Conservation (phyloP, 1,140 invertebrate species). For the Rhopalosiphum padi region DNA sequence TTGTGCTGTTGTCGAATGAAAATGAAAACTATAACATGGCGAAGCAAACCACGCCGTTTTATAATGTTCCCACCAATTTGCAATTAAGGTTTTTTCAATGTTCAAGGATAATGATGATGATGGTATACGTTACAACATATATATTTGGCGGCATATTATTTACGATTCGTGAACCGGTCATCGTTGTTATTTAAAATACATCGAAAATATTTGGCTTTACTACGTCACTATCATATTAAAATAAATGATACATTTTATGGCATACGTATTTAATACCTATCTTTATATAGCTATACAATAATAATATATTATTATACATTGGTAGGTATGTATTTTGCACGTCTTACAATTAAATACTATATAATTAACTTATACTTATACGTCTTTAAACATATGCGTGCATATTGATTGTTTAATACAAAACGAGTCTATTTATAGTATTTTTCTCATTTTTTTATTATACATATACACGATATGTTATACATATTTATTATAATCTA, state of each 20-base stretch:
- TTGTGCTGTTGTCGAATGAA: not conserved
- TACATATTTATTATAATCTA: not conserved
- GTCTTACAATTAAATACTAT: not conserved
- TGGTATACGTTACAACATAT: not conserved
- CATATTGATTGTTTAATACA: not conserved
- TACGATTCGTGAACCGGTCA: conserved; percentile 1
- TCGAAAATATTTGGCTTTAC: not conserved
- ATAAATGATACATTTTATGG: conserved; percentile 9
- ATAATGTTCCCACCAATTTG: conserved; percentile 25
- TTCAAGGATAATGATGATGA: conserved; percentile 1
- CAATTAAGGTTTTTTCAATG: not conserved
- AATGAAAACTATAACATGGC: not conserved
- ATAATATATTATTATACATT: not conserved
- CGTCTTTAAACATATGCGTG: not conserved
- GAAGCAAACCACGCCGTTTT: not conserved
- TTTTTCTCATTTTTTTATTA: not conserved
- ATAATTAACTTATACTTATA: not conserved
- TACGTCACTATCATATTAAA: not conserved
- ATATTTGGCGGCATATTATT: not conserved
- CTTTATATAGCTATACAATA: not conserved
- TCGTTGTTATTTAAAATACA: not conserved
- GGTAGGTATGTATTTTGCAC: not conserved
- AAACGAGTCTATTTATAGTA: not conserved
- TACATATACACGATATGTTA: not conserved
- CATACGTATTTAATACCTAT: not conserved